Base-by-base conservation (phyloP, 2,797 vertebrate species). In the Enteromius thamalakanensis region DNA sequence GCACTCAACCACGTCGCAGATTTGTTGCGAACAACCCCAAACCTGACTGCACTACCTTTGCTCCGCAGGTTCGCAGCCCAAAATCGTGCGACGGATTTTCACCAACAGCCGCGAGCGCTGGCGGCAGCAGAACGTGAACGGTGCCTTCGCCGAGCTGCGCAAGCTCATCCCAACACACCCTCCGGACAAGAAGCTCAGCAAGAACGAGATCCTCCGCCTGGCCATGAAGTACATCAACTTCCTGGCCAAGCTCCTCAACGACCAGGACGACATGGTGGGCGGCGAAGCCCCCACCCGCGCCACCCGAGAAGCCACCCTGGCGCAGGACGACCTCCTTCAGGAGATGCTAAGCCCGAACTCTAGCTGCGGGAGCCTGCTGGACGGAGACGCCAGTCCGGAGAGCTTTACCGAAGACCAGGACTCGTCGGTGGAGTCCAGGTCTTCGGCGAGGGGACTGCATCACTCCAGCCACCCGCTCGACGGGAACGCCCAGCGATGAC, bases 191-290 rank as follows among this genome's bases (percentile, higher is more conserved):
- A 97, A 97, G 89, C 96, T 98, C 53, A 98, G 97, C 94, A 98
- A 98, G 92, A 98, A 97, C 0, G 94, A 98, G 93, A 97, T 97
- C 86, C 91, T 98, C 55, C 96, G 97, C 40, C 93, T 96, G 69
- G 96, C 97, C 6, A 97, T 98, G 93, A 95, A 96, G 82, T 98
- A 98, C 92, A 98, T 98, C 93, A 92, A 94, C 94, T 97, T 98
- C 92, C 93, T 98, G 90, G 96, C 96, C 91, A 94, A 94, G 87
- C 93, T 98, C 68, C 93, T 97, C 83, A 91, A 90, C 0, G 96
- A 98, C 87, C 96, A 97, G 91, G 95, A 96, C 42, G 93, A 94
- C 79, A 92, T 95, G 90, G 93, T 94, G 85, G 94, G 93, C 84
- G 93, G 90, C 82, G 92, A 93, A 49, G 64, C 34, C 6, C 68